These are phyloP conservation scores for Procambarus virginalis DNA, from an alignment of 1,140 invertebrate genomes.

Conservation along the genomic window DNA sequence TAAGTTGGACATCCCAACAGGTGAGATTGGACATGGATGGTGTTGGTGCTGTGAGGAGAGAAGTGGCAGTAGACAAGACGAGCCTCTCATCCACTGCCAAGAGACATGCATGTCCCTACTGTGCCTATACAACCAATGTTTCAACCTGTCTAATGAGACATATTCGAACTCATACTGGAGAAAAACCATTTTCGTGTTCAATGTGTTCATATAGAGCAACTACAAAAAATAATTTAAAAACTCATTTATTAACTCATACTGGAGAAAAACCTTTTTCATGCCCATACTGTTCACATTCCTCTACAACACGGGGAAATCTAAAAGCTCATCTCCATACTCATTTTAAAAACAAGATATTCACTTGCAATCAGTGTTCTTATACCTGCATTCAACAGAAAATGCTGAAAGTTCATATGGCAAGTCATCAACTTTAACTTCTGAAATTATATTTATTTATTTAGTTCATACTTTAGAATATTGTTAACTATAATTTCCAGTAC, in stretches of 20 bases:
- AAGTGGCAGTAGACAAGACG: background rate
- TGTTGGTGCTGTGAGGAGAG: slow-evolving; percentile 10
- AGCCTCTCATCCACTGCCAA: slow-evolving; percentile 4
- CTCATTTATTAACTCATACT: background rate
- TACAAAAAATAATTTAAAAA: slow-evolving; percentile 6
- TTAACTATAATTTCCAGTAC: too few relatives aligned
- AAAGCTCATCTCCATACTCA: background rate
- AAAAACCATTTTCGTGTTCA: background rate
- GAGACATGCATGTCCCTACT: slow-evolving; percentile 1
- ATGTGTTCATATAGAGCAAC: background rate
- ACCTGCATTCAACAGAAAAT: background rate
- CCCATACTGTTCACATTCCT: background rate
- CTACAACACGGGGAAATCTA: background rate
- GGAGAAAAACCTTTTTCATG: background rate
- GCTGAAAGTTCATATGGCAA: background rate
- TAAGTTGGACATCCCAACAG: slow-evolving; percentile 3
- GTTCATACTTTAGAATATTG: too few relatives aligned
- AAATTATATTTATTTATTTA: background rate
- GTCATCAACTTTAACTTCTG: background rate
- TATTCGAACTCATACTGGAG: background rate
- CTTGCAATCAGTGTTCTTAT: background rate
- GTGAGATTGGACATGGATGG: slow-evolving; percentile 1
- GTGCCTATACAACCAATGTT: slow-evolving; percentile 1
- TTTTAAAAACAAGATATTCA: background rate
- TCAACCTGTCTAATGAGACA: slow-evolving; percentile 1